A percentile compares a stretch with the other conserved stretches of the same genome.
Evolutionary conservation across 1,140 invertebrate genomes (phyloP).

Genomic region (Gonatopus flavifemur): DNA sequence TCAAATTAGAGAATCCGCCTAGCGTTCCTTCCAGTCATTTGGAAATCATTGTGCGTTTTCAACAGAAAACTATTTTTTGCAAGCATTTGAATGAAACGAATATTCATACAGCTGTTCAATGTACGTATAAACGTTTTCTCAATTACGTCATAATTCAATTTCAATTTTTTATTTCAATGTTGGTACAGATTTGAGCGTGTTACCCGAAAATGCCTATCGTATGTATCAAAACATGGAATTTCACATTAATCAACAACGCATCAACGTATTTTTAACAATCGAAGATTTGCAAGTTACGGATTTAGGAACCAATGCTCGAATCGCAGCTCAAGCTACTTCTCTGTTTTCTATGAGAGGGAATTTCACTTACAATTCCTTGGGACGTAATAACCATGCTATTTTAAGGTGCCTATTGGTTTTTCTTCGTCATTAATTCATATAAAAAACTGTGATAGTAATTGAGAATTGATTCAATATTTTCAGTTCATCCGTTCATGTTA

Average conservation of each 20-base stretch:
- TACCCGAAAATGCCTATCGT: constrained; percentile 44
- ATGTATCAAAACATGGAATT: constrained; percentile 57
- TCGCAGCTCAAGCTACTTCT: constrained; percentile 56
- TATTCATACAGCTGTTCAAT: constrained; percentile 53
- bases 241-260: constrained; percentile 59
- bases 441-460: background rate
- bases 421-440: constrained; percentile 6
- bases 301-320: constrained; percentile 60
- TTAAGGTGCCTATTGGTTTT: constrained; percentile 49
- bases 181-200: constrained; percentile 46
- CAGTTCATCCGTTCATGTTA: constrained; percentile 62
- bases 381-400: constrained; percentile 62
- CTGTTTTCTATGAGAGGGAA: constrained; percentile 62
- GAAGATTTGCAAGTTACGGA: constrained; percentile 58
- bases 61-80: constrained; percentile 63
- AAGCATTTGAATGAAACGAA: constrained; percentile 62
- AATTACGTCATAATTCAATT: constrained; percentile 24
- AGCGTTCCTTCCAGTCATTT: constrained; percentile 59
- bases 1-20: constrained; percentile 55
- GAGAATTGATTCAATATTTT: constrained; percentile 21
- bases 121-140: constrained; percentile 35
- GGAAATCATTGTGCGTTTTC: constrained; percentile 62
- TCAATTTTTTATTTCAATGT: constrained; percentile 7
- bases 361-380: constrained; percentile 54
- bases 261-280: constrained; percentile 55